These are phyloP conservation scores for Lepidocyrtoides sp. DNA, from an alignment of 2,888 invertebrate genomes.

Conservation along the genomic window DNA sequence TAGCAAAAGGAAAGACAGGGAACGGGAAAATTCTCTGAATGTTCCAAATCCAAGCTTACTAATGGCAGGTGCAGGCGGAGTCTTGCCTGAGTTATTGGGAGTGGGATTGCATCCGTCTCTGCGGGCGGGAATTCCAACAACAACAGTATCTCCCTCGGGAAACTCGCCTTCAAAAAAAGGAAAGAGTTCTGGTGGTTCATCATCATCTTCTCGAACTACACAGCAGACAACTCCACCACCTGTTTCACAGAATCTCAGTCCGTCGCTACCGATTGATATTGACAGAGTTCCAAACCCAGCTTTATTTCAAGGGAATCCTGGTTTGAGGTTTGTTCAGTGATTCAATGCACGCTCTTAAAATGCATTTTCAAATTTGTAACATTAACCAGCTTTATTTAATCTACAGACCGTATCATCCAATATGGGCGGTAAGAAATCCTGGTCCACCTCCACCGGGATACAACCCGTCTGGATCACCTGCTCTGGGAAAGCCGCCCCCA, in stretches of 20 bases:
- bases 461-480: slow-evolving; percentile 58
- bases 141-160: not conserved
- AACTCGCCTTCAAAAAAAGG: slow-evolving; percentile 61
- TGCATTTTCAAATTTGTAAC: not conserved
- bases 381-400: no score
- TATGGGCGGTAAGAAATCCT: slow-evolving; percentile 80
- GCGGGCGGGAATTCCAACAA: slow-evolving; percentile 5
- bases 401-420: slow-evolving; percentile 79
- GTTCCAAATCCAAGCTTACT: slow-evolving; percentile 65
- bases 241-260: slow-evolving; percentile 69
- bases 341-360: not conserved
- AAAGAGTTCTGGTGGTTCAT: slow-evolving; percentile 40
- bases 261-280: slow-evolving; percentile 80
- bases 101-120: slow-evolving; percentile 36
- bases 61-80: slow-evolving; percentile 42
- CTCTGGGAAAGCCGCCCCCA: slow-evolving; percentile 84
- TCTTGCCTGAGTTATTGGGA: slow-evolving; percentile 65
- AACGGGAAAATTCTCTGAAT: slow-evolving; percentile 44
- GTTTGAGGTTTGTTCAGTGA: slow-evolving; percentile 77
- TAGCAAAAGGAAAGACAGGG: slow-evolving; percentile 57
- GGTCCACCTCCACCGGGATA: slow-evolving; percentile 79
- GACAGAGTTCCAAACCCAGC: slow-evolving; percentile 81
- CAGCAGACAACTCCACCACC: slow-evolving; percentile 74
- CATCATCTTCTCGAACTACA: slow-evolving; percentile 40
- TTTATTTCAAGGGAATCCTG: slow-evolving; percentile 79